Base-by-base conservation (phyloP, 2,797 vertebrate genomes). In the Tapera naevia region DNA sequence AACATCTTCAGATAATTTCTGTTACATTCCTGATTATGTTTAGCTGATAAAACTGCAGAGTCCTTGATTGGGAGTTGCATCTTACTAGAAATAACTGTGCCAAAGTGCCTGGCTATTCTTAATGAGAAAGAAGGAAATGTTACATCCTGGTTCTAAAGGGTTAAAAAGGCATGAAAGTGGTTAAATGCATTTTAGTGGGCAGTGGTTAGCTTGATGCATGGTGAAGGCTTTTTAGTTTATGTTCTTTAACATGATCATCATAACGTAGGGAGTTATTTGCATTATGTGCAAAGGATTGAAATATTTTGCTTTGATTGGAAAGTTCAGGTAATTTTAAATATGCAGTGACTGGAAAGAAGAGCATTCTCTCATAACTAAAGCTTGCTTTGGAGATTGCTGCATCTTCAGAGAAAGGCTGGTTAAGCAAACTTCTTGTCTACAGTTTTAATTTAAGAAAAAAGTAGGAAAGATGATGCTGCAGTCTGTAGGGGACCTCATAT, bases 121-220 rank as follows among this genome's bases (percentile, higher is more conserved):
- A 57, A 89, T 11, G 56, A 69, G 87, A 89, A 93, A 87, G 72
- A 93, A 84, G n/a, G 65, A 93, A 94, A 94, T 83, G 66, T 81
- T 89, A 62, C 66, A 72, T 95, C 61, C 15, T 96, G 97, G 97
- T 96, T 98, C 97, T 98, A 98, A 98, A 98, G 98, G 98, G 98
- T 98, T 98, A 98, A 98, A 97, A 95, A 95, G 97, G 98, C 98
- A 98, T 98, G 98, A 98, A 96, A 98, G 95, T 97, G 97, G 96
- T 93, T 97, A 95, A 97, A 95, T 98, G 97, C 97, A 61, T 97
- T 97, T 96, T 97, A 97, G 95, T 96, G 97, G 96, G 97, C 97
- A 97, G 93, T 96, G 97, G 62, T 97, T 98, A 97, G 94, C 91
- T 95, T 97, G 97, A 97, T 98, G 98, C 98, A 98, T 98, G 98